Evolutionary conservation across 2,113 vertebrate genomes (phyloP).

Genomic region (Hippocampus abdominalis): DNA sequence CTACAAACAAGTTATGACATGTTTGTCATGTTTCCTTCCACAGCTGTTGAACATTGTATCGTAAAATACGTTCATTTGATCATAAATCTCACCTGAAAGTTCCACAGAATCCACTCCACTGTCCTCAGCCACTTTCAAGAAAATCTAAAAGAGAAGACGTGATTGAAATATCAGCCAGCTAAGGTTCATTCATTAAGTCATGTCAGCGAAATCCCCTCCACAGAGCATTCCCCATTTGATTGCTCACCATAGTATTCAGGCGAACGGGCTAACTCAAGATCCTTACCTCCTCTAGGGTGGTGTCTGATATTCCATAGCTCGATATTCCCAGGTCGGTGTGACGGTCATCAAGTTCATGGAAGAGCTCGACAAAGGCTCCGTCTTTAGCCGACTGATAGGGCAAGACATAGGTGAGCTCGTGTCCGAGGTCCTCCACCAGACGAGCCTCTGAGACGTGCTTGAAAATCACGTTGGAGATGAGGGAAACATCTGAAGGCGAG

Average conservation of each 20-base stretch:
- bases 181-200: background rate
- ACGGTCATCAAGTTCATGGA: slow-evolving; percentile 95
- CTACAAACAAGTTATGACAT: slow-evolving; percentile 54
- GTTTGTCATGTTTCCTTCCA: background rate
- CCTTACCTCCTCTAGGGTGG: slow-evolving; percentile 90
- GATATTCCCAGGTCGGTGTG: slow-evolving; percentile 93
- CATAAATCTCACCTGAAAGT: slow-evolving; percentile 80
- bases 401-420: slow-evolving; percentile 90
- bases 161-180: background rate
- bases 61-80: background rate
- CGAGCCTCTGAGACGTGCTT: slow-evolving; percentile 89
- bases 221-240: background rate
- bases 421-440: slow-evolving; percentile 94
- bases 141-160: slow-evolving; percentile 77
- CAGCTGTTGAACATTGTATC: background rate
- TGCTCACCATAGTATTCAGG: background rate
- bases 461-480: slow-evolving; percentile 92
- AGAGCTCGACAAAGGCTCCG: slow-evolving; percentile 93
- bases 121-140: slow-evolving; percentile 96
- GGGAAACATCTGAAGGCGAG: slow-evolving; percentile 82
- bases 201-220: background rate
- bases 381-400: slow-evolving; percentile 94
- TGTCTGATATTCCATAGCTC: slow-evolving; percentile 97
- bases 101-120: slow-evolving; percentile 90
- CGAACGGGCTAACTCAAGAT: background rate